A percentile compares a stretch with the other conserved stretches of the same genome.
Conservation (phyloP, 2,888 invertebrate species). For the Tenodera sinensis region DNA sequence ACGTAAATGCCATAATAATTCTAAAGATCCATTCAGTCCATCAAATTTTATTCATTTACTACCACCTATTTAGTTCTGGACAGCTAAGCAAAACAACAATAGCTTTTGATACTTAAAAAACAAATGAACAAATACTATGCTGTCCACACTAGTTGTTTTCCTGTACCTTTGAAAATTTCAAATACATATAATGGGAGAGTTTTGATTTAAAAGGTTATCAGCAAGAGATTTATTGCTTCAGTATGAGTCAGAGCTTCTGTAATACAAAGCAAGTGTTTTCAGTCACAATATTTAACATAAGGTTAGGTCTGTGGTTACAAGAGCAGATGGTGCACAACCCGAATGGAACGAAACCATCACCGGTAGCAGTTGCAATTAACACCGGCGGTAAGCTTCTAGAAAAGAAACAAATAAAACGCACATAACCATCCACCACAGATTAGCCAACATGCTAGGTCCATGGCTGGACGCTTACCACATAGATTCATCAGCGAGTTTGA, state of each 20-base stretch:
- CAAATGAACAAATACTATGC: too few species aligned
- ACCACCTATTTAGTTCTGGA: too few species aligned
- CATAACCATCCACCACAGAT: conserved; percentile 25
- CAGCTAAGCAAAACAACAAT: too few species aligned
- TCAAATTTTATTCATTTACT: too few species aligned
- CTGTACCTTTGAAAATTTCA: too few species aligned
- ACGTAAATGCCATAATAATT: too few species aligned
- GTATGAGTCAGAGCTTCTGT: background rate
- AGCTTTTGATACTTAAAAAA: too few species aligned
- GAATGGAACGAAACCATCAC: conserved; percentile 21
- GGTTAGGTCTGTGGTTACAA: background rate
- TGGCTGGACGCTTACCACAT: conserved; percentile 75
- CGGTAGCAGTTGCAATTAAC: conserved; percentile 19
- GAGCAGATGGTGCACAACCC: background rate
- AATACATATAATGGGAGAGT: too few species aligned
- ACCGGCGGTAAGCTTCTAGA: conserved; percentile 23
- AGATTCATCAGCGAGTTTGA: conserved; percentile 94
- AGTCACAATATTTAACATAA: background rate
- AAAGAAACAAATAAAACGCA: conserved; percentile 19
- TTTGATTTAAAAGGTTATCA: background rate
- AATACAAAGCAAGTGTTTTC: background rate
- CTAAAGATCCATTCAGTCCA: too few species aligned
- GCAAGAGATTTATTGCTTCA: background rate
- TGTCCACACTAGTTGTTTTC: too few species aligned
- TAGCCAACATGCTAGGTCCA: conserved; percentile 39